Evolutionary conservation across 2,797 vertebrate species (phyloP), one percentile per base, ranked within the genome.

Genomic region (Chromis chromis): DNA sequence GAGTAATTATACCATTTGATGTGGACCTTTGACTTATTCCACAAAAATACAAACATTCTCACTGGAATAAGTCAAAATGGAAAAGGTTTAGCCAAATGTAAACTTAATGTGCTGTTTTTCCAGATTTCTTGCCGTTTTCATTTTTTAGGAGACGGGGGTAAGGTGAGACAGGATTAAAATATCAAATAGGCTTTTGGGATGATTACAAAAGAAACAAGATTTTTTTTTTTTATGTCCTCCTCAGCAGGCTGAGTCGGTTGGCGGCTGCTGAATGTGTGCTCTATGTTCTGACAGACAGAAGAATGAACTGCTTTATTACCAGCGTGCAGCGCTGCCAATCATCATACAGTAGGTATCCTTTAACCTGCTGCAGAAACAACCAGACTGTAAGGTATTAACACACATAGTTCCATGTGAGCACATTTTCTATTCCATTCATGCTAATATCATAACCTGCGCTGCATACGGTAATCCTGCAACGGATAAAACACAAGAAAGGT

Each of bases 121-220:
- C 78, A 80, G 52, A 65, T 61, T 72, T 73, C 42, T 71, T 60
- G 53, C 78, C 78, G 7, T 42, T 74, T 78, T 78, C 27, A 50
- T 80, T 82, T 74, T 67, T 72, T 39, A 58, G 8, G 42, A 82
- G 59, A 70, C 50, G 68, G 57, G 55, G 69, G 79, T 79, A 83
- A 86, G 78, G 86, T 89, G 77, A 80, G 86, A 86, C 74, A 62
- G 80, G 87, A 91, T 91, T 89, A 89, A 93, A 93, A 91, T 88
- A 89, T 85, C 78, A 85, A 93, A 86, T 74, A 74, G 83, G 67
- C 22, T 86, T 90, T 90, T 94, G 91, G 91, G 90, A 81, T 67
- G 57, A 91, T 91, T 87, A 92, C 93, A 93, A 94, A 92, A 93
- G 91, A 93, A 95, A 94, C 90, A 93, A 70, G 62, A 77, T 75